phyloP scores from a whole-genome alignment of 2,888 invertebrate species.

The Cataglyphis cursor region DNA sequence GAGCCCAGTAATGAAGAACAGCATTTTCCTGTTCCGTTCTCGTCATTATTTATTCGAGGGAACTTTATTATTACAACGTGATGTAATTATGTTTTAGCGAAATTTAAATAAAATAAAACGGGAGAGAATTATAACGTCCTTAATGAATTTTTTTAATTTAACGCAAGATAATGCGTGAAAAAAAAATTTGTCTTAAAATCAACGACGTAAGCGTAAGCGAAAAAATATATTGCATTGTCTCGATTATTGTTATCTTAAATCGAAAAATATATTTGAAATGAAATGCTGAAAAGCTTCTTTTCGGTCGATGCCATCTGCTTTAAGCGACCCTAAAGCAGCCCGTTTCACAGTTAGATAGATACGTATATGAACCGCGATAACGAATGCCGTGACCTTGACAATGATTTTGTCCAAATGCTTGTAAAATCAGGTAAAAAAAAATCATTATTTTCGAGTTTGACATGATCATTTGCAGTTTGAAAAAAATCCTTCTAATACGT shows the following conservation, averaged over 20 bases:
- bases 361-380: constrained; percentile 54
- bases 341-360: constrained; percentile 53
- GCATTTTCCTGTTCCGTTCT: neutral
- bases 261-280: neutral
- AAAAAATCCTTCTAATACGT: neutral
- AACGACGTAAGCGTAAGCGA: neutral
- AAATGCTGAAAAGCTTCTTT: constrained; percentile 41
- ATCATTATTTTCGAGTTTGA: neutral
- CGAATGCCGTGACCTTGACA: constrained; percentile 53
- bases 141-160: neutral
- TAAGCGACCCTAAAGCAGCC: constrained; percentile 68
- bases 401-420: constrained; percentile 22
- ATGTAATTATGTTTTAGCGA: neutral
- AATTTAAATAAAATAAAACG: neutral
- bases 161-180: neutral
- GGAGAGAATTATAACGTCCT: neutral
- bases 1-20: neutral
- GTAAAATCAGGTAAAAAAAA: neutral
- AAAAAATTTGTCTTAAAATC: neutral
- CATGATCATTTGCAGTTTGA: neutral
- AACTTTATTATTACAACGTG: neutral
- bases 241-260: neutral
- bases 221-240: neutral
- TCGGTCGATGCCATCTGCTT: constrained; percentile 64
- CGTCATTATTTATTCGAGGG: neutral